Evolutionary conservation across 2,113 vertebrate genomes (phyloP), one percentile per base, ranked within the genome.

Genomic region (Prionailurus viverrinus): DNA sequence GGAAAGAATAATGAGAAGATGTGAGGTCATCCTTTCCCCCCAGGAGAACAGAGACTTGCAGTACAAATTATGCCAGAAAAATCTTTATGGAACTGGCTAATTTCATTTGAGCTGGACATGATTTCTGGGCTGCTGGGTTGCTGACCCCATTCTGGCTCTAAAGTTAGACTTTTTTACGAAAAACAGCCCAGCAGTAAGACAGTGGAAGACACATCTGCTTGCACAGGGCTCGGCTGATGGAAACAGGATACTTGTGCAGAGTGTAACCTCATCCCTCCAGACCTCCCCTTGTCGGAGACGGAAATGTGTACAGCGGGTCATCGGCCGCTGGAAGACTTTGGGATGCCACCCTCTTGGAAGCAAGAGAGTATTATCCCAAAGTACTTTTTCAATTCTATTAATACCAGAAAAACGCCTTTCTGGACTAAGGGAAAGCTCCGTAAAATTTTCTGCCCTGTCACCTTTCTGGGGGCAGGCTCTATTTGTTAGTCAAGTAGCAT

Each of bases 121-220:
- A 94, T 94, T 95, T 97, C 95, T 95, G 92, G 88, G 71, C 83
- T 85, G 76, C 94, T 78, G 93, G 58, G 61, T 68, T 88, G 78
- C 73, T 91, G 97, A 91, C 97, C 95, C 81, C 91, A 89, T 97
- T 96, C 82, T 58, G 71, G 79, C 53, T 92, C 81, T 80, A 36
- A 94, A 65, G 78, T 82, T 82, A 45, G 88, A 97, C 53, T 93
- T 78, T 78, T 94, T 89, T 68, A 63, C 31, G 41, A 31, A 69
- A 94, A 83, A 14, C 5, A 73, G 23, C 23, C 55, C 33, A 27
- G 85, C 31, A 41, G 33, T 4, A 78, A 91, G 80, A 85, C 13
- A 66, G 33, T 23, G 41, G 61, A 48, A 85, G 73, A 45, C 74
- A 4, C 12, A 7, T 91, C 51, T 39, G 27, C 21, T 29, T 39